phyloP scores from a whole-genome alignment of 2,888 invertebrate species.

The Caenorhabditis virilis region DNA sequence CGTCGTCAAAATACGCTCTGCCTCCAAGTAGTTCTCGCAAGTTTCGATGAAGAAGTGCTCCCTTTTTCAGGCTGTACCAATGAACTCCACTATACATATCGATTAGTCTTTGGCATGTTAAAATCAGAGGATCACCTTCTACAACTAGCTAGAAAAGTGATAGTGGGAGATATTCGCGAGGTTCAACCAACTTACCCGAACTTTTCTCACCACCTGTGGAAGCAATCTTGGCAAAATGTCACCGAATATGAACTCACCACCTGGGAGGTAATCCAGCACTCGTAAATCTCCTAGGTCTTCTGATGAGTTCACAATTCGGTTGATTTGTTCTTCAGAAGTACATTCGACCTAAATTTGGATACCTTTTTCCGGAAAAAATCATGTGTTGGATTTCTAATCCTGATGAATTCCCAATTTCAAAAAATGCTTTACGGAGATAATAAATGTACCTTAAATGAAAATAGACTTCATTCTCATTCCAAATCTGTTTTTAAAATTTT shows the following conservation, averaged over 20 bases:
- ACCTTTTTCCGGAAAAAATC: too few species aligned
- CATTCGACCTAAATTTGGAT: constrained; percentile 35
- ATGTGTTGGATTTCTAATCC: too few species aligned
- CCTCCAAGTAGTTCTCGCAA: constrained; percentile 7
- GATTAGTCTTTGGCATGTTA: constrained; percentile 39
- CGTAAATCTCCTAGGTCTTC: constrained; percentile 39
- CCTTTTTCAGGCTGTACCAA: constrained; percentile 33
- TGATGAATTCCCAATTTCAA: too few species aligned
- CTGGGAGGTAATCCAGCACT: constrained; percentile 41
- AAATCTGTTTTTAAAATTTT: too few species aligned
- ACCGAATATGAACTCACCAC: constrained; percentile 46
- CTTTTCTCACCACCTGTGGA: constrained; percentile 38
- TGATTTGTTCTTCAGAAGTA: constrained; percentile 13
- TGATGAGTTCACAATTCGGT: constrained; percentile 21
- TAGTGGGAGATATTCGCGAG: too few species aligned
- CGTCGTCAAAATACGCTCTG: constrained; percentile 31
- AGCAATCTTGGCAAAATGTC: constrained; percentile 40
- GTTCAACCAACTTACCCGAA: too few species aligned
- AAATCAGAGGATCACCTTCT: constrained; percentile 33
- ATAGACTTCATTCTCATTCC: too few species aligned
- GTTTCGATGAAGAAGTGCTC: constrained; percentile 18
- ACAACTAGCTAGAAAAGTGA: constrained; percentile 30
- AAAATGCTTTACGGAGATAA: too few species aligned
- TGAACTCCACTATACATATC: constrained; percentile 38
- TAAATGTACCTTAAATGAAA: too few species aligned